Conservation (phyloP, 2,888 invertebrate genomes). For the Dryomyza anilis region DNA sequence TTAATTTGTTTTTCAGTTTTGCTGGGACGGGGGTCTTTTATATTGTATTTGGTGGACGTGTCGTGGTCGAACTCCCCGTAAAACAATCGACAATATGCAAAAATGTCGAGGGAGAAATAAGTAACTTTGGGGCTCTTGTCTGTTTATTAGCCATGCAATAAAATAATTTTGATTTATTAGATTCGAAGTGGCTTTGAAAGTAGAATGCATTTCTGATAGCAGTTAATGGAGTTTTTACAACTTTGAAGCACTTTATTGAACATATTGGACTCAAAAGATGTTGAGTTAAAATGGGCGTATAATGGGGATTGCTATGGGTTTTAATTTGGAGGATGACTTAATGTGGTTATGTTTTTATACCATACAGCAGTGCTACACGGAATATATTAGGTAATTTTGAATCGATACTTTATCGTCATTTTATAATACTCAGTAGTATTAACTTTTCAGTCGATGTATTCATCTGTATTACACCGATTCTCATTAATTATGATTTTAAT, state of each 20-base stretch:
- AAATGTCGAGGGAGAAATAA: background rate
- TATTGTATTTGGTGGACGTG: background rate
- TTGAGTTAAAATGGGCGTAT: too few species aligned
- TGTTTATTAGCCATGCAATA: constrained; percentile 50
- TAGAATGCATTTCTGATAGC: constrained; percentile 54
- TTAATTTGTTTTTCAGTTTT: constrained; percentile 6
- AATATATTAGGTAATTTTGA: too few species aligned
- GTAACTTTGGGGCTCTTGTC: constrained; percentile 7
- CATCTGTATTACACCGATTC: too few species aligned
- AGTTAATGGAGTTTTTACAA: constrained; percentile 54
- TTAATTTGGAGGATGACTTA: too few species aligned
- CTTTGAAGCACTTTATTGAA: constrained; percentile 29
- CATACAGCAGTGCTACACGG: too few species aligned
- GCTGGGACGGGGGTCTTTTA: background rate
- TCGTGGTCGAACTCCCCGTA: background rate
- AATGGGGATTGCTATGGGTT: too few species aligned
- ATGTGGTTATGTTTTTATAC: too few species aligned
- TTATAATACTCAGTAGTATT: too few species aligned
- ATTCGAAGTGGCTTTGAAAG: constrained; percentile 35
- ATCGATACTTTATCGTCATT: too few species aligned
- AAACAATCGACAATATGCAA: background rate
- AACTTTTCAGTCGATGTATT: too few species aligned
- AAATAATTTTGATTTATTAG: constrained; percentile 48
- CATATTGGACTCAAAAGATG: too few species aligned
- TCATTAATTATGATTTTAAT: too few species aligned